phyloP scores from a whole-genome alignment of 2,113 vertebrate species.

The Tragelaphus scriptus region DNA sequence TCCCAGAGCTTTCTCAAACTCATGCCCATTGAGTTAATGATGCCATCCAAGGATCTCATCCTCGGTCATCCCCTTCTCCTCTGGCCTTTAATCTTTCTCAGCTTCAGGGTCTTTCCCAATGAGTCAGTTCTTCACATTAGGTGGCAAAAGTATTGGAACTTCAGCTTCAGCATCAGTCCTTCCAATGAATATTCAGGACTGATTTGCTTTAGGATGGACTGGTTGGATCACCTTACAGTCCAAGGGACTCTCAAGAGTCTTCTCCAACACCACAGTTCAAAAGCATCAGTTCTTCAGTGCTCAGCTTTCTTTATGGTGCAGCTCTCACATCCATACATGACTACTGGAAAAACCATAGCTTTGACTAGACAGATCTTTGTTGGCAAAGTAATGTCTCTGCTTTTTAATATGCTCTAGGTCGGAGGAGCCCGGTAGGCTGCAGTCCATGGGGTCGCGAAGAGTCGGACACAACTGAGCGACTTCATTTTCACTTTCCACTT shows the following conservation, averaged over 20 bases:
- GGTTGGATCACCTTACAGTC: neutral
- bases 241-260: neutral
- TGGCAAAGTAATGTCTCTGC: neutral
- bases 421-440: no score
- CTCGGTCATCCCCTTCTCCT: neutral
- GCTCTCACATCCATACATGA: neutral
- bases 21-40: neutral
- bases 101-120: neutral
- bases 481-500: no score
- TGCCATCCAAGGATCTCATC: neutral
- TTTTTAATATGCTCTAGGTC: neutral
- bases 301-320: neutral
- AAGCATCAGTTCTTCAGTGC: rapidly evolving
- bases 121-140: neutral
- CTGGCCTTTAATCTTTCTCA: neutral
- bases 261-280: neutral
- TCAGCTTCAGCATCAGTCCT: neutral
- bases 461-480: no score
- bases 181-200: neutral
- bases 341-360: neutral
- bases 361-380: neutral
- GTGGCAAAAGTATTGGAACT: neutral
- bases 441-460: no score
- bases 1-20: neutral
- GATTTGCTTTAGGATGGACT: neutral